Evolutionary conservation across 2,888 invertebrate genomes (phyloP), one percentile per base, ranked within the genome.

Genomic region (Drosophila meridiana): DNA sequence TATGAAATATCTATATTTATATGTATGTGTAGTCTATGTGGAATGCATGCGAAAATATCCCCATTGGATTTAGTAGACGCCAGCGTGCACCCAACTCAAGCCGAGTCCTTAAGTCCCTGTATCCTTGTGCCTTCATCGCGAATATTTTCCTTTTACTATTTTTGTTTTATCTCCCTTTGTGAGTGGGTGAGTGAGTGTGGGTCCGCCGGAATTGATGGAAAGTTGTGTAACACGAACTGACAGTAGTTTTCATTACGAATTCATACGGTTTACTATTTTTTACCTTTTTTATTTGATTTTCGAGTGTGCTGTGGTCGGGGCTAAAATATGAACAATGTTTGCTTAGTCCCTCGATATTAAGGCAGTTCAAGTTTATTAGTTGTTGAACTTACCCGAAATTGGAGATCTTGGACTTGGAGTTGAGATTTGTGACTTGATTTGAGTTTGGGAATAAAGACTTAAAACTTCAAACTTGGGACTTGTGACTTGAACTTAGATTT

Each of bases 211-310:
- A 73, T 68, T 86, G 87, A 86, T 87, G 90, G 77, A 81, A 90
- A 83, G 72, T 87, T 90, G n/a, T 64, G 58, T 89, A 82, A 92
- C 90, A 77, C 70, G 76, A 91, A 85, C 82, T 89, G 91, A 91
- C 92, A 90, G 83, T 76, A 81, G 80, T 90, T 78, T 80, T 90
- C 83, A 91, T 91, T 87, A 87, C 72, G 83, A 87, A 89, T 89
- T 87, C 88, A 91, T 91, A 80, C 73, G 82, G 78, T 89, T 76
- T 80, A 63, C 42, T 59, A 36, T n/a, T 36, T 50, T 34, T 62
- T 45, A 14, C 73, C 52, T 40, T 64, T 60, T 20, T 60, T 50
- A 64, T 60, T 34, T n/a, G 45, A 65, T 72, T 52, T 56, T 26
- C 20, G 20, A 30, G 8, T 26, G 42, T 14, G 5, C 47, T 40